Base-by-base conservation (phyloP, 2,888 invertebrate genomes). In the Pharmacophagus antenor region DNA sequence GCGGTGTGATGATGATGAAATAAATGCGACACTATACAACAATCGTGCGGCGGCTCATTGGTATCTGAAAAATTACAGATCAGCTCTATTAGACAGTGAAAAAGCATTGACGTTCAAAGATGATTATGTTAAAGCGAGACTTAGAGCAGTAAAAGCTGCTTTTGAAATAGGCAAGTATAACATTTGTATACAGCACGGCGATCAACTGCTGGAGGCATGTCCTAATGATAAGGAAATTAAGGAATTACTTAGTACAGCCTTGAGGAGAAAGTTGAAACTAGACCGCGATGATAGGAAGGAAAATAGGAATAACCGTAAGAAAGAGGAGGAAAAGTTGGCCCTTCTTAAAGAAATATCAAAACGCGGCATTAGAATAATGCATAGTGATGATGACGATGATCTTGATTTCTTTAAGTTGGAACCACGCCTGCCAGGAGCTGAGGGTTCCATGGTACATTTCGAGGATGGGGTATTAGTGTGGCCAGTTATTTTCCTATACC, bases 1-100 rank as follows among this genome's bases (percentile, higher is more conserved):
- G 2, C 94, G 94, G 71, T 95, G 95, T 79, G 91, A 95, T 66
- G 87, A 92, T 64, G 74, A 84, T 0, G 94, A 95, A 66, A 81
- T 98, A 1, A 94, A 96, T 76, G 95, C 98, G 7, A 94, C 94
- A 62, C 90, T 99, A 15, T 95, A 97, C 73, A 97, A 97, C 71
- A 99, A 99, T 78, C 92, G 99, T 63, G 96, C 98, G 1, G 97
- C 98, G 0, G 93, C 97, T 0, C 95, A 99, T 72, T 98, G 92
- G 78, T 94, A 95, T 76, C 79, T 99, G 27, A 94, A 96, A 82
- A 97, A 96, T 80, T 95, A 94, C 80, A 89, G 96, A 68, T 96
- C 97, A 2, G 91, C 96, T 10, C 85, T 98, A 17, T 91, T 88
- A 63, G 99, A 99, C 79, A 96, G 96, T 65, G 93, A 95, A 73